These are phyloP conservation scores for Protophormia terraenovae DNA, from an alignment of 2,888 invertebrate species.

Conservation along the genomic window DNA sequence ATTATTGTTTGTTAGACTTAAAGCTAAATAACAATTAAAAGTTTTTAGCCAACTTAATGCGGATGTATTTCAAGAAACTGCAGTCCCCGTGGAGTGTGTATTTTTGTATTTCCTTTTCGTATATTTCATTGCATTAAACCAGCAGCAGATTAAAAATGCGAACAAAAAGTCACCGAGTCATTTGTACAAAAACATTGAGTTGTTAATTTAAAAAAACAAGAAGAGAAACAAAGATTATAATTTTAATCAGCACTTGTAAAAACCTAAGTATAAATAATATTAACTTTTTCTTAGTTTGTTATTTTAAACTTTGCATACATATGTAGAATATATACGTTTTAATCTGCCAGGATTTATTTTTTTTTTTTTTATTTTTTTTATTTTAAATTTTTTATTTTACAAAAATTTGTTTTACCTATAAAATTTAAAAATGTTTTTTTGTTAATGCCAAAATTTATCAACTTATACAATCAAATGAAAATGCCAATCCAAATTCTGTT, in stretches of 20 bases:
- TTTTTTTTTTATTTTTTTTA: too few relatives aligned
- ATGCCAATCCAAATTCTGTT: neutral
- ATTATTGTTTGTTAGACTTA: constrained; percentile 41
- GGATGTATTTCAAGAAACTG: constrained; percentile 49
- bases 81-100: constrained; percentile 1
- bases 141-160: neutral
- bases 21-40: constrained; percentile 60
- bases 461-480: neutral
- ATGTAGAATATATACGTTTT: neutral
- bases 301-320: neutral
- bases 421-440: neutral
- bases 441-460: neutral
- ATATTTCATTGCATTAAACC: neutral
- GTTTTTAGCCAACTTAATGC: constrained; percentile 47
- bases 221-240: neutral
- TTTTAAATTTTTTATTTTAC: too few relatives aligned
- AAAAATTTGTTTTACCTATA: too few relatives aligned
- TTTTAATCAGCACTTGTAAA: neutral
- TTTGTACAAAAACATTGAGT: neutral
- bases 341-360: too few relatives aligned
- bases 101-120: neutral
- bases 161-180: neutral
- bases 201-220: neutral
- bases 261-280: neutral
- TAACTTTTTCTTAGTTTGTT: neutral